Evolutionary conservation across 2,888 invertebrate genomes (phyloP).

Genomic region (Melangyna quadrimaculata): DNA sequence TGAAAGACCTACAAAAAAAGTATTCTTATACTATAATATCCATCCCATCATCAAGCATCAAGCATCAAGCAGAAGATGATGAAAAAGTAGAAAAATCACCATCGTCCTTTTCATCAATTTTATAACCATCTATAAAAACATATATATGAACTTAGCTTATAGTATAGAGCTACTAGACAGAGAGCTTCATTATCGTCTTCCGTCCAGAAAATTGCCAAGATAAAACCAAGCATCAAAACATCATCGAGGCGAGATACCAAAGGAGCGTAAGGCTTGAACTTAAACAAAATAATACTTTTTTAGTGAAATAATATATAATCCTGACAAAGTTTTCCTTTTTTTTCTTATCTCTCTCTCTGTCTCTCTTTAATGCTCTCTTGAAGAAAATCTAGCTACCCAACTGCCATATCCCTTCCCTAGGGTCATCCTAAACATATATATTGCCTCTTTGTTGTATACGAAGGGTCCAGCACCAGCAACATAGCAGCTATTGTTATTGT

Average conservation of each 20-base stretch:
- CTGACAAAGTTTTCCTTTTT: background rate
- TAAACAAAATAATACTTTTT: conserved; percentile 23
- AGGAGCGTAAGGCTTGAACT: background rate
- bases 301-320: conserved; percentile 31
- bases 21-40: background rate
- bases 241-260: background rate
- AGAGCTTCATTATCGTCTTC: conserved; percentile 46
- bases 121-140: conserved; percentile 7
- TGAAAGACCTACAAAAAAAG: background rate
- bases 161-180: background rate
- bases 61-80: background rate
- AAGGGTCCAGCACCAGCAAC: background rate
- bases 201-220: conserved; percentile 60
- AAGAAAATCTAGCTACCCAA: background rate
- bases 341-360: background rate
- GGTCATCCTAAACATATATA: conserved; percentile 66
- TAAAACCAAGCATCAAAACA: conserved; percentile 53
- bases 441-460: conserved; percentile 25
- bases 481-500: conserved; percentile 26
- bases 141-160: background rate
- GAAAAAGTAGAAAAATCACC: conserved; percentile 3
- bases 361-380: background rate
- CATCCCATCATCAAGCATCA: background rate
- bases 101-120: conserved; percentile 50
- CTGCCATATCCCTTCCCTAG: no score